Evolutionary conservation across 1,140 invertebrate genomes (phyloP), one percentile per base, ranked within the genome.

Genomic region (Zaprionus vittiger): DNA sequence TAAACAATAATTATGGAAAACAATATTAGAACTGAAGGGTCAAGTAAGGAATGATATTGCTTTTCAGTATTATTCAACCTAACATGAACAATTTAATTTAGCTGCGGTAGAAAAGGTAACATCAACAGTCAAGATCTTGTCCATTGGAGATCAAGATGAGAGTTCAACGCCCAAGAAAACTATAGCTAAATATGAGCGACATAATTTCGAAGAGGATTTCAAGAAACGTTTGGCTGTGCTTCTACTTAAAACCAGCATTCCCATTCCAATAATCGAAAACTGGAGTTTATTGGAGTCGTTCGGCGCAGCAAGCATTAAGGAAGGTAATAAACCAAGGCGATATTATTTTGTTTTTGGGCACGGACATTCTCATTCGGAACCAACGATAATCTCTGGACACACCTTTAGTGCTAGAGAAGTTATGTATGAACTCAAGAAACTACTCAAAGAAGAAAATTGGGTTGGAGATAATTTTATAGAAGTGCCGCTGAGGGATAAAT

Each of bases 391-490:
- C 34, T 2, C 0, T 20, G 37, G 28, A 12, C 28, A 20, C n/a
- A 44, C 12, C 0, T 26, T 37, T 2, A 56, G 9, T 47, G 57
- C 47, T 1, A 15, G 22, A 1, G 28, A 34, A 26, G 28, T 26
- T 20, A 34, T 74, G 44, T 20, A 62, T 7, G 4, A 31, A 12
- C 22, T 69, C 0, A 28, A 14, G 44, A 56, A 49, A 62, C 37
- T 24, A 11, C 17, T 74, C 0, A 69, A 17, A 4, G 38, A 14
- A 0, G 72, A 74, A 24, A 74, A 74, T 15, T 69, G 65, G 72
- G 20, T 57, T 28, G 44, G 37, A 0, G 37, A 62, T 0, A 56
- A 62, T 54, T 38, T 28, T 28, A 47, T 12, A 7, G 57, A 67
- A 20, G 55, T 28, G 2, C 56, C 57, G 2, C 15, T 73, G 0